Base-by-base conservation (phyloP, 2,888 invertebrate genomes). In the Melanostoma scalare region DNA sequence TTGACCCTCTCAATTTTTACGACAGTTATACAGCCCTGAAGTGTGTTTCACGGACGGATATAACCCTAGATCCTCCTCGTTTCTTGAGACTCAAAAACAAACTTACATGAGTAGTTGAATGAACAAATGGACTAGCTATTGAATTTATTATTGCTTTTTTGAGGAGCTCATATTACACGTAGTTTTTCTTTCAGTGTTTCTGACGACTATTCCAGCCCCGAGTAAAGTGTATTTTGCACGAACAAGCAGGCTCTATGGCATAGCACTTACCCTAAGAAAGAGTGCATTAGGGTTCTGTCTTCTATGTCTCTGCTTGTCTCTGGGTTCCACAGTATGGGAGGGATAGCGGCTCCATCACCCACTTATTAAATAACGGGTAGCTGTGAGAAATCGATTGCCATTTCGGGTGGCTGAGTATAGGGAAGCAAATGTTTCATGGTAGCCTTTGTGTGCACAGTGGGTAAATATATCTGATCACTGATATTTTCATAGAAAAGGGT, bases 361-460 rank as follows among this genome's bases (percentile, higher is more conserved):
- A 50, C 38, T 38, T 63, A 50, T 50, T 50, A 63, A 63, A 63
- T 63, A 44, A 58, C 20, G 31, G 42, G 52, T 56, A 44, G 75
- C 65, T 60, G 69, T 60, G 52, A 55, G 44, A 71, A 74, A 84
- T 84, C 78, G 82, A 84, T 84, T 78, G 63, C 53, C 58, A 48
- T 65, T 46, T 63, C 2, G 42, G 50, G 42, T 36, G 38, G 36
- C 40, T 48, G 38, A 33, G 31, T 52, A 20, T 30, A 52, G 50
- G 38, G 35, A 20, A 55, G n/a, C 42, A 53, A 68, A 38, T 55
- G 67, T 46, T 55, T 42, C 30, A 69, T 50, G 53, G 38, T 6
- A 44, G 30, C 50, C 40, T 35, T 20, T 72, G 52, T 56, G 56
- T 42, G 36, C 52, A 74, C 42, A 10, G 48, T 67, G 56, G 44